Evolutionary conservation across 2,113 vertebrate species (phyloP).

Genomic region (Sinocyclocheilus anophthalmus): DNA sequence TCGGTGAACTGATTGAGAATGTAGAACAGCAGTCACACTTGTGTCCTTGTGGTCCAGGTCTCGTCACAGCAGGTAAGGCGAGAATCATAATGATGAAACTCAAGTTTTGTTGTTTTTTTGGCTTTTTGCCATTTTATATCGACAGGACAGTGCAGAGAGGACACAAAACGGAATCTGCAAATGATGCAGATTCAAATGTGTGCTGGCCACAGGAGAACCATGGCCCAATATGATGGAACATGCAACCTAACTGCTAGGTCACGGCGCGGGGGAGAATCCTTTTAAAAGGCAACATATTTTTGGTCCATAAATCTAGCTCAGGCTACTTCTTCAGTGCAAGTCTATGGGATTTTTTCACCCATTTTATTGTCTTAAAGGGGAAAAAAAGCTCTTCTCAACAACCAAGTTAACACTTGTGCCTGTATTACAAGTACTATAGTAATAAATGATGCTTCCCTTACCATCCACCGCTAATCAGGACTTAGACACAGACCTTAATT

Average conservation of each 20-base stretch:
- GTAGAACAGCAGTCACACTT: slow-evolving; percentile 35
- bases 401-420: too few relatives aligned
- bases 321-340: background rate
- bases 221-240: background rate
- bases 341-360: too few relatives aligned
- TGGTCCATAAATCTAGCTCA: background rate
- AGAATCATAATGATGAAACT: slow-evolving; percentile 9
- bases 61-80: background rate
- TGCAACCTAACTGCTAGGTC: background rate
- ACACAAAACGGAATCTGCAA: background rate
- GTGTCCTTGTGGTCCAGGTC: slow-evolving; percentile 25
- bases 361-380: background rate
- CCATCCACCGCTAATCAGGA: background rate
- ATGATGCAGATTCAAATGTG: background rate
- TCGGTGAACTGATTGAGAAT: slow-evolving; percentile 41
- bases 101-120: background rate
- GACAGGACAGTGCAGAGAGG: background rate
- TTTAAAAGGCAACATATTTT: background rate
- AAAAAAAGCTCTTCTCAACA: background rate
- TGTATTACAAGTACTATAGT: background rate
- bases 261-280: background rate
- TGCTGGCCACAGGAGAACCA: background rate
- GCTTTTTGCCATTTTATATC: background rate
- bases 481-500: background rate
- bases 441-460: background rate